A percentile compares a stretch with the other conserved stretches of the same genome.
Evolutionary conservation across 2,888 invertebrate genomes (phyloP).

Genomic region (Drosophila atripex): DNA sequence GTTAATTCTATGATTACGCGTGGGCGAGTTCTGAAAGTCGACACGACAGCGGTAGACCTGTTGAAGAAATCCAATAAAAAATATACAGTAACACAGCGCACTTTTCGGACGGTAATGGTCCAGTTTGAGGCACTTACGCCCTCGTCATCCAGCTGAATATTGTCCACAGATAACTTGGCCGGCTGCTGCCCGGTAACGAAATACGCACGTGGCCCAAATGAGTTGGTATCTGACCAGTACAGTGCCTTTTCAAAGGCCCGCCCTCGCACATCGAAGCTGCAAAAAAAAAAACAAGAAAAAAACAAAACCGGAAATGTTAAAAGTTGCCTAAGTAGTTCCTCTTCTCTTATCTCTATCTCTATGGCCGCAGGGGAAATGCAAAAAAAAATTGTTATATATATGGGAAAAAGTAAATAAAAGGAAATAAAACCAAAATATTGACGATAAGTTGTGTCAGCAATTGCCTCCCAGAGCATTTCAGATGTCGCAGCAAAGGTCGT

Average conservation of each 20-base stretch:
- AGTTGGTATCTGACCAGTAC: constrained; percentile 92
- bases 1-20: constrained; percentile 94
- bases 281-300: constrained; percentile 37
- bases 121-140: constrained; percentile 85
- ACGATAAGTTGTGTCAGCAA: constrained; percentile 65
- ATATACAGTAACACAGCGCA: constrained; percentile 26
- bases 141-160: constrained; percentile 93
- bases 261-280: constrained; percentile 93
- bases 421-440: constrained; percentile 51
- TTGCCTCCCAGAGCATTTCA: constrained; percentile 43
- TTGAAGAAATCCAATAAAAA: constrained; percentile 51
- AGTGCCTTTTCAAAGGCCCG: constrained; percentile 91
- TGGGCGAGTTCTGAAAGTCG: constrained; percentile 94
- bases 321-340: constrained; percentile 49
- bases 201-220: constrained; percentile 93
- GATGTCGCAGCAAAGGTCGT: constrained; percentile 51
- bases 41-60: constrained; percentile 92
- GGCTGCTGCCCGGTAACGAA: constrained; percentile 92
- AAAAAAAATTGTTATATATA: constrained; percentile 3
- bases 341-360: constrained; percentile 29
- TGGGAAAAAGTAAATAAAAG: constrained; percentile 13
- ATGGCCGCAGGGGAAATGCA: constrained; percentile 38
- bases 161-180: constrained; percentile 91
- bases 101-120: constrained; percentile 20
- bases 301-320: constrained; percentile 41